Base-by-base conservation (phyloP, 2,113 vertebrate species). In the Zosterops pallidus region DNA sequence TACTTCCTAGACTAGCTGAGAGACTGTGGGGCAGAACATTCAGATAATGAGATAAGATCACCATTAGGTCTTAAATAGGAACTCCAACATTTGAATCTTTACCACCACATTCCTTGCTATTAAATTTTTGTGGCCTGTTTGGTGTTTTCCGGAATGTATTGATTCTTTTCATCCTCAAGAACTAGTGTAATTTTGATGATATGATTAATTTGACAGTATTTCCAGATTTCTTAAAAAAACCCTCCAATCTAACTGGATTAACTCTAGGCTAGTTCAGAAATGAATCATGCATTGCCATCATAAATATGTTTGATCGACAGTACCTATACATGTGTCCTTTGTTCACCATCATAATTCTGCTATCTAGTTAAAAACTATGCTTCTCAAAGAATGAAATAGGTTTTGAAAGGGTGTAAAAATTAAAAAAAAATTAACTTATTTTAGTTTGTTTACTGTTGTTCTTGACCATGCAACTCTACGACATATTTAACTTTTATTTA, bases 141-240 rank as follows among this genome's bases (percentile, higher is more conserved):
- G 71, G 63, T 74, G n/a, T 92, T 88, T 79, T 88, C 50, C 67
- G 80, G 55, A 49, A 85, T 4, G 1, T 80, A 52, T 69, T 76
- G 50, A 62, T 65, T 57, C 7, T 90, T 86, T 83, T n/a, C 21
- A 6, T 90, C 70, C 65, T 93, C 59, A 90, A 65, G 44, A 86
- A 41, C 15, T 65, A 41, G 23, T 49, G 50, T 74, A 22, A 35
- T 88, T 42, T 50, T 65, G 68, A 87, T 86, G 23, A 46, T 57
- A 57, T 37, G 41, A 88, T 72, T 83, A 14, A 87, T 80, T 92
- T 92, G 85, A 88, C 47, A 92, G n/a, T 21, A 80, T 88, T 90
- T 92, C 28, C 50, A 74, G 18, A 65, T 85, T 78, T 80, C 33
- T 80, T 72, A 12, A 62, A 52, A 50, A 49, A n/a, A 13, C 9